Evolutionary conservation across 2,888 invertebrate species (phyloP), one percentile per base, ranked within the genome.

Genomic region (Conops quadrifasciatus): DNA sequence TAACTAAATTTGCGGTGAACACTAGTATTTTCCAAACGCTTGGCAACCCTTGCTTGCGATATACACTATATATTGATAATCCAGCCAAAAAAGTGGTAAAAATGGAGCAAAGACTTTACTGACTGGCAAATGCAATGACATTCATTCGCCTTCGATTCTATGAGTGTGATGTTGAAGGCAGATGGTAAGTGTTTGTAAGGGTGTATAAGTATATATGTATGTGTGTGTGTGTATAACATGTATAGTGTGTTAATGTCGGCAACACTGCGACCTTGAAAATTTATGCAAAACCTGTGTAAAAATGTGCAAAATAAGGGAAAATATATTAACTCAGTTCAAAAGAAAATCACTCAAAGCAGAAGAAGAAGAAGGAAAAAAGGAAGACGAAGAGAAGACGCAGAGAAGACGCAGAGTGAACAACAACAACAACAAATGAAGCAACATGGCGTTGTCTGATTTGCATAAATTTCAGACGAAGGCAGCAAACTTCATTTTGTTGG

Each of bases 211-310:
- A 19, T 28, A 43, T 43, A 24, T 53, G 53, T 62, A 53, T 24
- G 28, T 5, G 53, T 43, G n/a, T 28, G 24, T 19, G 36, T 51
- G 53, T 53, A 74, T 75, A 74, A n/a, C n/a, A n/a, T n/a, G n/a
- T n/a, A n/a, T n/a, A n/a, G 76, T 78, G 77, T 78, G 80, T 80
- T 81, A 80, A 83, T 82, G 77, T 80, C 80, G 80, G 82, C 82
- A 81, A 80, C 78, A 80, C 70, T 77, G 77, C 80, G 82, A 82
- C 82, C 82, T 83, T 82, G 83, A 82, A 83, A 82, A 82, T 81
- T 83, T 82, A 83, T 82, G 83, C 82, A 82, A 81, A 83, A 80
- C 80, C 80, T 77, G 80, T 82, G 83, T 80, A 79, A 83, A 81
- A 78, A 75, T 77, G 78, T 72, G 71, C 62, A 73, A 75, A 75